Base-by-base conservation (phyloP, 2,797 vertebrate genomes). In the Brotogeris chrysoptera region DNA sequence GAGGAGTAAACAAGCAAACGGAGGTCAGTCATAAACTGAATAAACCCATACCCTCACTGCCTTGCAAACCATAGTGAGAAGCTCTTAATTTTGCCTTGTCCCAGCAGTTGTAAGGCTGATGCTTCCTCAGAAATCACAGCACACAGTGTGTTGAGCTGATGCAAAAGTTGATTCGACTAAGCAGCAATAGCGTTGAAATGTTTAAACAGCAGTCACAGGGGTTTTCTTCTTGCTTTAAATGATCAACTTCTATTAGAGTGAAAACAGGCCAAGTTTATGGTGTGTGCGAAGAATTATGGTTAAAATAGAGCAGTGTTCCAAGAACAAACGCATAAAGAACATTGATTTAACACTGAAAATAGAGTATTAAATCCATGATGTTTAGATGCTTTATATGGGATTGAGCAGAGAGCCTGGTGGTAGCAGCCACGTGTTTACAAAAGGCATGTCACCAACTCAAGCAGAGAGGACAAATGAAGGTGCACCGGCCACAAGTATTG, bases 241-340 rank as follows among this genome's bases (percentile, higher is more conserved):
- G 91, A 88, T 69, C 84, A 53, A 28, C 92, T 93, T 91, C 91
- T 92, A 93, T 73, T 88, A 82, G 81, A 76, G 61, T 41, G 79
- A 80, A 95, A 96, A 85, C 87, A 95, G 92, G 92, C 43, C 60
- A 69, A 72, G 84, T 92, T 96, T 91, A 94, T 64, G 57, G 81
- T 32, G 60, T 55, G 77, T 59, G 73, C 52, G 80, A 96, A 91
- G 95, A 96, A 83, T 94, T 89, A 95, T 79, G 72, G 92, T 52
- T 94, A 70, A 83, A 69, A 57, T 32, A 71, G 43, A 83, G 81
- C 69, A 70, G 66, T 15, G 89, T 74, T 94, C 92, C 94, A 91
- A 95, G 95, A 96, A 96, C 96, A 96, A 97, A 96, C 76, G 86
- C 96, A 96, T 97, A 97, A 95, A 97, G 94, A 94, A 90, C 93